Evolutionary conservation across 2,797 vertebrate genomes (phyloP).

Genomic region (Urocyon cinereoargenteus): DNA sequence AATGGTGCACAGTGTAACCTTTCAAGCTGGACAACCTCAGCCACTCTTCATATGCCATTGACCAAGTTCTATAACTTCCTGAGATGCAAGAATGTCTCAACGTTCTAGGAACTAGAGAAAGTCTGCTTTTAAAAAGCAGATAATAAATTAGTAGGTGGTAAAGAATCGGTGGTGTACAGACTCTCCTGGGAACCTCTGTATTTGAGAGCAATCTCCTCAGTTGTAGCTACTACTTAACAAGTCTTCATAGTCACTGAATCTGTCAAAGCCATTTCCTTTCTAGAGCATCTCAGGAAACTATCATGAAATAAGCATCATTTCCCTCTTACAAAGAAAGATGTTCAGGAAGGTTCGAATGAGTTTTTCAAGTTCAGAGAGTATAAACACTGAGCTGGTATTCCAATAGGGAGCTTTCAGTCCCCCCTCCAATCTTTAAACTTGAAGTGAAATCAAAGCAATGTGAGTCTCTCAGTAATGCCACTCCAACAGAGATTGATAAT

Average conservation of each 20-base stretch:
- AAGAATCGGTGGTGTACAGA: not conserved
- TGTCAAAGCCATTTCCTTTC: conserved; percentile 6
- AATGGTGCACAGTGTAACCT: not conserved
- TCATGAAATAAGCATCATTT: not conserved
- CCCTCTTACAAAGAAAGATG: not conserved
- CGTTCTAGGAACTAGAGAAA: not conserved
- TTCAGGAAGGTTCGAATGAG: not conserved
- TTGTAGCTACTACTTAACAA: not conserved
- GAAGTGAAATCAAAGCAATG: not conserved
- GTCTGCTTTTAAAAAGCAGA: not conserved
- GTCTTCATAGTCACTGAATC: not conserved
- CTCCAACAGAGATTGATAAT: not conserved
- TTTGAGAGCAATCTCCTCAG: not conserved
- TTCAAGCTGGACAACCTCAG: not conserved
- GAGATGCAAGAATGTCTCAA: not conserved
- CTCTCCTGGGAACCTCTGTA: not conserved
- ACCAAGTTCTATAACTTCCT: not conserved
- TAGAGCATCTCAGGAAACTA: not conserved
- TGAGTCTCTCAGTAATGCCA: not conserved
- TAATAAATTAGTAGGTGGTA: not conserved
- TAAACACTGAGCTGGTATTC: not conserved
- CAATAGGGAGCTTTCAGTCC: not conserved
- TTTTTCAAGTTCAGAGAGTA: not conserved
- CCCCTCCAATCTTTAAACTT: not conserved
- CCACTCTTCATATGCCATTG: not conserved